Base-by-base conservation (phyloP, 2,888 invertebrate species). In the Cryptus viduatorius region DNA sequence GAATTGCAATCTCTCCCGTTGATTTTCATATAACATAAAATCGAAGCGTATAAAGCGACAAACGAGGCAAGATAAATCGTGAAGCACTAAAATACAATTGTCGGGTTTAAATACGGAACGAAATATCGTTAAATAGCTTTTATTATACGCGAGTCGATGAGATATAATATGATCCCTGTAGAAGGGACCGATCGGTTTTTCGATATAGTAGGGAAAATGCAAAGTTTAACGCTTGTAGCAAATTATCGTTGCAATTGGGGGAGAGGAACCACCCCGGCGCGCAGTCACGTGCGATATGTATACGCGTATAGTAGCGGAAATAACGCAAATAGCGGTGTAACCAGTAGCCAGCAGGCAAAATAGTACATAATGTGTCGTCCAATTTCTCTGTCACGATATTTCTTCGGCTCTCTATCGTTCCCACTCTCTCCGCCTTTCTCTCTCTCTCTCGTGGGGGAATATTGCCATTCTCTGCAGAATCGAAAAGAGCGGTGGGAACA, bases 351-450 rank as follows among this genome's bases (percentile, higher is more conserved):
- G 61, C 72, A 77, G 37, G 64, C 67, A 67, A 68, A 80, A 83
- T 77, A 83, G 65, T 59, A 72, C 76, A 77, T 77, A 80, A 80
- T 83, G 75, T 65, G 68, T 80, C 79, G 71, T 80, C 79, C 83
- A 83, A 83, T 83, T 83, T 80, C 83, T 80, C 83, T 76, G 80
- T 80, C 84, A 56, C 69, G 84, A 78, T 84, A 81, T 84, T 84
- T 84, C 81, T 78, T 81, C 81, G 75, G 73, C 68, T 78, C 59
- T 72, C 75, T 81, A 59, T 78, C 24, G 44, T 48, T 69, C 37
- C 12, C 59, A n/a, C 61, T 69, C 61, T 78, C 61, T 48, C 64
- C 48, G 37, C 46, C n/a, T 10, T 37, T 48, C 29, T 31, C 53
- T 61, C 67, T 61, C 67, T 19, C 46, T 37, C 46, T 48, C 68